Base-by-base conservation (phyloP, 2,888 invertebrate species). In the Polymixis flavicincta region DNA sequence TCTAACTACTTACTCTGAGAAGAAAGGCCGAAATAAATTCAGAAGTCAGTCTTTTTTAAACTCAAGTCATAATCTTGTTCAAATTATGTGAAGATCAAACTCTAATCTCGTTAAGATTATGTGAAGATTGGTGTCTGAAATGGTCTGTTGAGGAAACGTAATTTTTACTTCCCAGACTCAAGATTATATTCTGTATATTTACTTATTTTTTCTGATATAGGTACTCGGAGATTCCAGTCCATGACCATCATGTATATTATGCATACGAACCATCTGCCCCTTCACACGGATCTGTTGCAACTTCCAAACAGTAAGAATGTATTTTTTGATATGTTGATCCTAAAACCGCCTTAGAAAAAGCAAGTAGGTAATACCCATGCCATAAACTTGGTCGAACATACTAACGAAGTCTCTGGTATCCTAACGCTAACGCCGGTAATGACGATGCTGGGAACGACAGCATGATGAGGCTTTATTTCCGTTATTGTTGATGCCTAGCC, bases 261-360 rank as follows among this genome's bases (percentile, higher is more conserved):
- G 85, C 95, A n/a, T 96, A 96, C 84, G 96, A 96, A 76, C 93
- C 93, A 25, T 85, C 92, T 8, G 83, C 84, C 7, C 88, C 91
- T 17, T 82, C 91, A 2, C 93, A 93, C 54, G 92, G 89, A 13
- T 91, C 92, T 42, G 83, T 90, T 54, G 87, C 92, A n/a, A 85
- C 92, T 55, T 92, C 94, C 9, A 96, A 96, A 88, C 92, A 95
- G 96, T 96, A 91, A 94, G 95, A 50, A 59, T 50, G 2, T 64
- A 14, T 48, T 76, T 63, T 54, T 69, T 77, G 28, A 52, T 45
- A 48, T 64, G 5, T 22, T 54, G 22, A 32, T 67, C 6, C 25
- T 59, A 32, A 64, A 76, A 42, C 32, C 42, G 50, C 22, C 17
- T 69, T 52, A 52, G n/a, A 60, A 71, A 69, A 59, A 25, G 13